Percentiles rank a stretch among this genome's conserved stretches.
Evolutionary conservation across 2,797 vertebrate genomes (phyloP).

Genomic region (Microhierax caerulescens): DNA sequence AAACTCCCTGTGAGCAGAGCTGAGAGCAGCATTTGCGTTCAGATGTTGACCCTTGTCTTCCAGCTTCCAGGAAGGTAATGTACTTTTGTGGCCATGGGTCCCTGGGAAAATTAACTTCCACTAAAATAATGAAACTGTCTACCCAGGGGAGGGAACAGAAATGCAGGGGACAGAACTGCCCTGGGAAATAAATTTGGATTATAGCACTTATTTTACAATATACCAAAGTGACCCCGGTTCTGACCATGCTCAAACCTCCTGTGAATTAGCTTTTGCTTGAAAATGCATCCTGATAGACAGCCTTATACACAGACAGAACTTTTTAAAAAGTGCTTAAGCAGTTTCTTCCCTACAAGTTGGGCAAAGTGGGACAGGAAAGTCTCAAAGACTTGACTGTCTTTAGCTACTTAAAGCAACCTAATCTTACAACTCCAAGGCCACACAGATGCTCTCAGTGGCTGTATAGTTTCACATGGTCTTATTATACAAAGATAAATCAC

Average conservation of each 20-base stretch:
- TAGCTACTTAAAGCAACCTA: background rate
- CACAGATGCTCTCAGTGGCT: background rate
- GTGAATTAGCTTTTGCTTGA: background rate
- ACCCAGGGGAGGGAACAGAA: background rate
- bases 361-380: background rate
- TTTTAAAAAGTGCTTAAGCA: background rate
- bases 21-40: background rate
- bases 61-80: background rate
- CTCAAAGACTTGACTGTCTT: background rate
- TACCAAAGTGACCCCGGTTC: background rate
- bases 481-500: background rate
- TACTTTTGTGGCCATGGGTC: background rate
- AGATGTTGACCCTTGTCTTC: background rate
- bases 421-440: background rate
- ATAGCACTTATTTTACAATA: background rate
- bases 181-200: background rate
- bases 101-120: background rate
- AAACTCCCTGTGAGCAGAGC: background rate
- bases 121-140: background rate
- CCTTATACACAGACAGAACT: background rate
- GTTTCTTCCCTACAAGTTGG: background rate
- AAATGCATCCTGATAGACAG: background rate
- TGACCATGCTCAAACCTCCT: background rate
- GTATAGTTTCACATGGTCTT: background rate
- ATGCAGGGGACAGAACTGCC: background rate